Percentiles rank a stretch among this genome's conserved stretches.
These are phyloP conservation scores for Nephotettix cincticeps DNA, from an alignment of 1,140 invertebrate genomes.

Conservation along the genomic window DNA sequence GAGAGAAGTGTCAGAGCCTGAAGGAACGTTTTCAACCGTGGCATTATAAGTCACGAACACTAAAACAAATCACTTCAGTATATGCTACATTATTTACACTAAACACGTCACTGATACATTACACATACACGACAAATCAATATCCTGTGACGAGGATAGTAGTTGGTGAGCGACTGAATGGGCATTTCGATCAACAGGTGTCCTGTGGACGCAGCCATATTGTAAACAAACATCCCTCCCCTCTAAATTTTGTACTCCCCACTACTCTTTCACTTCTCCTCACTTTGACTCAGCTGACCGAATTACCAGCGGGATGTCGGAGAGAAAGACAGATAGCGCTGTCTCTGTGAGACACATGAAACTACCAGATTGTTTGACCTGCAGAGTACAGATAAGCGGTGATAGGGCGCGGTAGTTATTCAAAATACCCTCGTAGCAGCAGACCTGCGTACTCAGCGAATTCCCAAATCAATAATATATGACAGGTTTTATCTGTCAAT, in stretches of 20 bases:
- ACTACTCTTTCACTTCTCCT: neutral
- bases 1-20: constrained; percentile 12
- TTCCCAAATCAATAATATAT: too few relatives aligned
- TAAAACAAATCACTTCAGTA: neutral
- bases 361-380: neutral
- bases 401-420: neutral
- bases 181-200: neutral
- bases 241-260: too few relatives aligned
- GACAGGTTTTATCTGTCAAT: too few relatives aligned
- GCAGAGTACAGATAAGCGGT: neutral
- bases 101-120: constrained; percentile 18
- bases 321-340: neutral
- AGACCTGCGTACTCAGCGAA: too few relatives aligned
- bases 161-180: constrained; percentile 10
- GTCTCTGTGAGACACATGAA: neutral
- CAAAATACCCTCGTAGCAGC: too few relatives aligned
- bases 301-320: neutral
- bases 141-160: constrained; percentile 3
- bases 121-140: neutral
- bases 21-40: constrained; percentile 6
- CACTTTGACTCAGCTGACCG: neutral
- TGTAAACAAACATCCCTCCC: constrained; percentile 24
- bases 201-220: constrained; percentile 3
- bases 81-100: neutral
- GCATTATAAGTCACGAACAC: constrained; percentile 20